These are phyloP conservation scores for Peromyscus aztecus DNA, from an alignment of 2,797 vertebrate species.

Conservation along the genomic window DNA sequence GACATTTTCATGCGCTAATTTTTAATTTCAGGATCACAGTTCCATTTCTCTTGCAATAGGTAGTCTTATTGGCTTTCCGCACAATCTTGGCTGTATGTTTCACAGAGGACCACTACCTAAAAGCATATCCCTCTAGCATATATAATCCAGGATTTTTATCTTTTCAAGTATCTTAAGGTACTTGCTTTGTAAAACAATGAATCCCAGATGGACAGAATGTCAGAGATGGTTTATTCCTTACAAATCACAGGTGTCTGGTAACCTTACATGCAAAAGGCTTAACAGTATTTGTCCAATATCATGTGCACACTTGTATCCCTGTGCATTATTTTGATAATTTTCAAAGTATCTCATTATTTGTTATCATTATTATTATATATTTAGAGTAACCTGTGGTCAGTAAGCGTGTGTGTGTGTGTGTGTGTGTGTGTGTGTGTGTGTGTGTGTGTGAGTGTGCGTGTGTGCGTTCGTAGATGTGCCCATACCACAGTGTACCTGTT, in stretches of 20 bases:
- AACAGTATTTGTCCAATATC: not conserved
- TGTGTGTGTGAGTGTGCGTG: not conserved
- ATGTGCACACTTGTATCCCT: not conserved
- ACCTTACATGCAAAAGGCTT: not conserved
- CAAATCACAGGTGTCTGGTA: not conserved
- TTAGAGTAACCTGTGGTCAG: not conserved
- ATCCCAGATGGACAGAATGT: not conserved
- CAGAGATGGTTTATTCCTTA: not conserved
- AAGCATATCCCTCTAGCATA: not conserved
- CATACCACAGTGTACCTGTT: not conserved
- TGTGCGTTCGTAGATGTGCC: not conserved
- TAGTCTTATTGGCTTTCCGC: not conserved
- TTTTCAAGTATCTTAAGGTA: not conserved
- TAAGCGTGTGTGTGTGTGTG: not conserved
- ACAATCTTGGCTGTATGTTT: constrained; percentile 12
- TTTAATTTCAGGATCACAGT: not conserved
- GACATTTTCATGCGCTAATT: not conserved
- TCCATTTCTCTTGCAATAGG: not conserved
- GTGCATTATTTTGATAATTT: not conserved
- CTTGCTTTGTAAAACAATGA: not conserved
- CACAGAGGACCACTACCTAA: not conserved
- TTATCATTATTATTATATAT: not conserved
- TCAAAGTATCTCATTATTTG: not conserved
- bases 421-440: not conserved
- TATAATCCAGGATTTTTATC: not conserved